Conservation (phyloP, 1,140 invertebrate species). For the Ceratitis capitata region DNA sequence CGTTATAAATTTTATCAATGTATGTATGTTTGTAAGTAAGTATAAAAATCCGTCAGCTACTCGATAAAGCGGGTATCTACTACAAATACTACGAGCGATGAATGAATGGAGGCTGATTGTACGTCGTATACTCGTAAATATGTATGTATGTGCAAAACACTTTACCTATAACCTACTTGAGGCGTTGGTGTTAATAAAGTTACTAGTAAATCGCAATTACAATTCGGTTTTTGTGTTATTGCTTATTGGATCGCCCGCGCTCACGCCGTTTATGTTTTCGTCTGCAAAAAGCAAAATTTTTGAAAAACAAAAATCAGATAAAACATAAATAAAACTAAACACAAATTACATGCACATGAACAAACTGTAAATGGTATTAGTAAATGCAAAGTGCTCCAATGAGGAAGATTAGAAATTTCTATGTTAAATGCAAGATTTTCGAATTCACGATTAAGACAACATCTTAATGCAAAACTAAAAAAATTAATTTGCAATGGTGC, state of each 20-base stretch:
- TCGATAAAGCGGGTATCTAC: no score
- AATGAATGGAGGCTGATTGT: background rate
- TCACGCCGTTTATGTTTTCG: background rate
- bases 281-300: slow-evolving; percentile 7
- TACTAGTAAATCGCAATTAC: background rate
- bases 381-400: background rate
- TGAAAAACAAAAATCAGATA: background rate
- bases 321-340: background rate
- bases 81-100: background rate
- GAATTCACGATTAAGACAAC: no score
- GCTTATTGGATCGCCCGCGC: background rate
- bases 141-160: background rate
- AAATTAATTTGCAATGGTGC: background rate
- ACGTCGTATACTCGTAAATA: no score
- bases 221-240: background rate
- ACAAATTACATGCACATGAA: no score
- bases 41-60: background rate
- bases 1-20: no score
- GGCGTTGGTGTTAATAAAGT: background rate
- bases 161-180: background rate
- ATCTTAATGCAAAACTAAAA: no score
- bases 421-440: no score
- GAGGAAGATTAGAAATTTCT: no score
- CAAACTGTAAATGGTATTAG: background rate
- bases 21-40: background rate